Evolutionary conservation across 2,797 vertebrate species (phyloP).

Genomic region (Sternarchorhynchus goeldii): DNA sequence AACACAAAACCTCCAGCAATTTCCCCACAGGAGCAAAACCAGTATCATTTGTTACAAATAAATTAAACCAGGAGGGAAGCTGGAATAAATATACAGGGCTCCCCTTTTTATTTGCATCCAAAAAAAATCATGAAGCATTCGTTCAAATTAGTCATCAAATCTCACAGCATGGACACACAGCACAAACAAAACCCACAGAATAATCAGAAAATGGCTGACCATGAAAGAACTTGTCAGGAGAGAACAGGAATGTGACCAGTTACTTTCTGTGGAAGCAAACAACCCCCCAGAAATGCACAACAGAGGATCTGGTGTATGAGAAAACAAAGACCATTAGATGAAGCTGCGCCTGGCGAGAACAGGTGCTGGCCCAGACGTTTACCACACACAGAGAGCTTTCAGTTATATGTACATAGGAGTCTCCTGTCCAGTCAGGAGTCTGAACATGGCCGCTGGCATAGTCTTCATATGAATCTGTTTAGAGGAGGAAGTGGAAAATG

Average conservation of each 20-base stretch:
- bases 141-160: slow-evolving; percentile 61
- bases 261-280: slow-evolving; percentile 42
- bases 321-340: slow-evolving; percentile 17
- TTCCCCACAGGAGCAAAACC: slow-evolving; percentile 66
- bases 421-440: slow-evolving; percentile 97
- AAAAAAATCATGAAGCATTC: slow-evolving; percentile 65
- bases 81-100: slow-evolving; percentile 67
- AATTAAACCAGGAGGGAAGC: slow-evolving; percentile 63
- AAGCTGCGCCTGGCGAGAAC: slow-evolving; percentile 11
- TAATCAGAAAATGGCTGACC: slow-evolving; percentile 52
- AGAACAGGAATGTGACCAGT: slow-evolving; percentile 37
- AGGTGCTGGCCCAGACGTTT: slow-evolving; percentile 30
- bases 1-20: slow-evolving; percentile 57
- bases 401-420: slow-evolving; percentile 94
- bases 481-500: slow-evolving; percentile 11
- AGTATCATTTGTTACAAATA: slow-evolving; percentile 70
- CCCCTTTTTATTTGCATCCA: slow-evolving; percentile 51
- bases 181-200: slow-evolving; percentile 70
- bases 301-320: slow-evolving; percentile 8
- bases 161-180: slow-evolving; percentile 69
- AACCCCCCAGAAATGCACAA: slow-evolving; percentile 11
- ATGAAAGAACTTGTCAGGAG: slow-evolving; percentile 30
- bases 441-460: slow-evolving; percentile 99
- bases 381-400: slow-evolving; percentile 46
- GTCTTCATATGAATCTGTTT: slow-evolving; percentile 99